Percentiles rank a stretch among this genome's conserved stretches.
Evolutionary conservation across 2,888 invertebrate genomes (phyloP).

Genomic region (Mellilla xanthometata): DNA sequence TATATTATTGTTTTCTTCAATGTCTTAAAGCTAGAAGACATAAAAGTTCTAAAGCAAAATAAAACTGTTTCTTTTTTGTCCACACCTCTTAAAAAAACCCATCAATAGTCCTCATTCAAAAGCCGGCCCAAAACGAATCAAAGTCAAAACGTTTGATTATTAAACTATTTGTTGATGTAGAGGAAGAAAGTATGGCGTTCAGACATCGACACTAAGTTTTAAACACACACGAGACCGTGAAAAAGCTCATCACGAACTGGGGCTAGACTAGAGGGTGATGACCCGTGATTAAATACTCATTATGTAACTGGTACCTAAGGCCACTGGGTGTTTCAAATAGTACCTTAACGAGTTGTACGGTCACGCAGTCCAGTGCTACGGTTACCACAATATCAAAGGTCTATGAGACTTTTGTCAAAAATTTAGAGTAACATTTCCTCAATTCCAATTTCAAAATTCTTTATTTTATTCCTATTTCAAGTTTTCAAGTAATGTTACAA

Average conservation of each 20-base stretch:
- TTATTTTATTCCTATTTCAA: too few relatives aligned
- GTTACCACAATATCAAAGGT: not conserved
- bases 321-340: slow-evolving; percentile 46
- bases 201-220: slow-evolving; percentile 1
- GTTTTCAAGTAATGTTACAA: too few relatives aligned
- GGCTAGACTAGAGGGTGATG: slow-evolving; percentile 46
- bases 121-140: too few relatives aligned
- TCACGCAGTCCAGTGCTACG: slow-evolving; percentile 7
- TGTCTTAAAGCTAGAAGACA: too few relatives aligned
- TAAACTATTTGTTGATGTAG: not conserved
- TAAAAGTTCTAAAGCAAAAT: too few relatives aligned
- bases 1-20: too few relatives aligned
- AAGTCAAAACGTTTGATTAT: too few relatives aligned
- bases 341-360: slow-evolving; percentile 26
- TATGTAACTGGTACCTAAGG: slow-evolving; percentile 47
- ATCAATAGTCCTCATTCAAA: too few relatives aligned
- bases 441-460: too few relatives aligned
- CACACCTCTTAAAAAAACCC: too few relatives aligned
- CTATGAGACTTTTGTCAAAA: not conserved
- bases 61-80: too few relatives aligned
- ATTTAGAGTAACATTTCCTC: too few relatives aligned
- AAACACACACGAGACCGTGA: slow-evolving; percentile 25
- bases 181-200: slow-evolving; percentile 12
- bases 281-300: slow-evolving; percentile 65
- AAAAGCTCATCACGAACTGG: slow-evolving; percentile 32